Conservation (phyloP, 2,888 invertebrate genomes). For the Hedychridium roseum region DNA sequence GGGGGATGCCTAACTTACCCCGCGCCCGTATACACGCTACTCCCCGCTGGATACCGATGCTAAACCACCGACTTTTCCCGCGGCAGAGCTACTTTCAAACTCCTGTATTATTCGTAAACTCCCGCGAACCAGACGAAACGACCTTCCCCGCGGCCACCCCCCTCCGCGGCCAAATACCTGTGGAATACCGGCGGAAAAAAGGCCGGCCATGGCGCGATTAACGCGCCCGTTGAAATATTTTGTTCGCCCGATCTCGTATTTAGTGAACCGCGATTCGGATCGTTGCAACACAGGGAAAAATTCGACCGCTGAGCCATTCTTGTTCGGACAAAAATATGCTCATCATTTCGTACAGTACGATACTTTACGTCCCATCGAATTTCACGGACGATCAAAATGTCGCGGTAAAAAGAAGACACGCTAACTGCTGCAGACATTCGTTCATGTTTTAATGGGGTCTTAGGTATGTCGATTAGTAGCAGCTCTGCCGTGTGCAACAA, state of each 20-base stretch:
- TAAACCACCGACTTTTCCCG: slow-evolving; percentile 24
- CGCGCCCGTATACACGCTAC: slow-evolving; percentile 1
- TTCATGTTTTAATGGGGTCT: too few relatives aligned
- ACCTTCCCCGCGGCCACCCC: slow-evolving; percentile 4
- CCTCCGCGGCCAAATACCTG: slow-evolving; percentile 1
- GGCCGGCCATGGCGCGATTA: too few relatives aligned
- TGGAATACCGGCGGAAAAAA: slow-evolving; percentile 3
- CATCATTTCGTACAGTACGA: too few relatives aligned
- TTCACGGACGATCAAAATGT: too few relatives aligned
- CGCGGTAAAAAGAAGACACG: too few relatives aligned
- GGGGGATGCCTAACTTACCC: slow-evolving; percentile 38
- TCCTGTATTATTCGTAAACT: slow-evolving; percentile 33
- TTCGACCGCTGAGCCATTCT: too few relatives aligned
- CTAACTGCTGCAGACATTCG: too few relatives aligned
- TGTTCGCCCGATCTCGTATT: not conserved
- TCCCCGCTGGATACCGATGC: slow-evolving; percentile 12
- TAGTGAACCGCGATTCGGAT: not conserved
- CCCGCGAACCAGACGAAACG: slow-evolving; percentile 16
- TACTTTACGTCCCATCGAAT: too few relatives aligned
- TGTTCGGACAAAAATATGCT: too few relatives aligned
- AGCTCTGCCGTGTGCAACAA: too few relatives aligned
- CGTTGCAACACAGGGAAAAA: not conserved
- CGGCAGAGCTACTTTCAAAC: slow-evolving; percentile 32
- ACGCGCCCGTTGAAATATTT: not conserved
- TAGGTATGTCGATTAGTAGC: too few relatives aligned